These are phyloP conservation scores for Spermophilus dauricus DNA, from an alignment of 2,113 vertebrate genomes.

Conservation along the genomic window DNA sequence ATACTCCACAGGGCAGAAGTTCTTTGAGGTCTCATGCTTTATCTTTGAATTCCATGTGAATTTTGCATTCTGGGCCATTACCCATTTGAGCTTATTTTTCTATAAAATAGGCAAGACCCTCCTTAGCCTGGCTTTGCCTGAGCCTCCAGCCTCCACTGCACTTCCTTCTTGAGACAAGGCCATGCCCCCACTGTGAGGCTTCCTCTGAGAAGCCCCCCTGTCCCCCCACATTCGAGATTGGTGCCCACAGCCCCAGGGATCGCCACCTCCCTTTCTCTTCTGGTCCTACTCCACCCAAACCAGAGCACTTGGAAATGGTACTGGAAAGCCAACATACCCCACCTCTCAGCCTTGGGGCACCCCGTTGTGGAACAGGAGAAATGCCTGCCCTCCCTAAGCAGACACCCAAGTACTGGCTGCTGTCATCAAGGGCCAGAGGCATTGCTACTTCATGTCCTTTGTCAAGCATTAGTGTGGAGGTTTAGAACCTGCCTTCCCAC, in stretches of 20 bases:
- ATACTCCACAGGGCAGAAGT: background rate
- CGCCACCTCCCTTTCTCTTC: background rate
- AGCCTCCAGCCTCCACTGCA: background rate
- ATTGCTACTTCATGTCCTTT: background rate
- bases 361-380: background rate
- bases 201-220: background rate
- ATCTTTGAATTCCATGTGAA: background rate
- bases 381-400: background rate
- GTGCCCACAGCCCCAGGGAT: background rate
- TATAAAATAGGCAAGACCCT: background rate
- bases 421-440: background rate
- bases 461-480: background rate
- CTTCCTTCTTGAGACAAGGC: background rate
- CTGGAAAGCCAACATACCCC: background rate
- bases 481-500: background rate
- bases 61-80: too few relatives aligned
- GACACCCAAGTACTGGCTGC: background rate
- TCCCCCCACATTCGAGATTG: background rate
- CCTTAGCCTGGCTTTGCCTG: background rate
- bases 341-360: fast-evolving
- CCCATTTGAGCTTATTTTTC: background rate
- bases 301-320: background rate
- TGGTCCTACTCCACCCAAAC: background rate
- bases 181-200: fast-evolving
- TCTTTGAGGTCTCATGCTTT: background rate